These are phyloP conservation scores for Heliconius hewitsoni DNA, from an alignment of 1,140 invertebrate genomes.

Conservation along the genomic window DNA sequence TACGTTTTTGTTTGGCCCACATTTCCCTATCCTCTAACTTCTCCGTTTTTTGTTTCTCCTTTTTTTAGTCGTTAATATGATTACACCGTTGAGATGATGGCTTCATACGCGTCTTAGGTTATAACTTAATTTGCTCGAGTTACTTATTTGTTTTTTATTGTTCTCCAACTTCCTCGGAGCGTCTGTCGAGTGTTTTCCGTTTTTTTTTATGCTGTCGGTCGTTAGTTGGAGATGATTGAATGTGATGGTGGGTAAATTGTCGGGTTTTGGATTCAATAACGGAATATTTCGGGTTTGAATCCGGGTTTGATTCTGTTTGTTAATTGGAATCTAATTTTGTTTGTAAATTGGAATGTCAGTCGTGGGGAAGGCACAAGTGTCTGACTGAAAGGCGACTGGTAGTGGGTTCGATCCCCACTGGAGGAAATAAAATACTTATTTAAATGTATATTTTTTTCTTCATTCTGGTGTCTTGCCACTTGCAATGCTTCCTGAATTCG, in stretches of 20 bases:
- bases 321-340: slow-evolving; percentile 59
- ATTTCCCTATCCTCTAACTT: slow-evolving; percentile 81
- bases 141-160: slow-evolving; percentile 80
- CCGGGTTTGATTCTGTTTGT: slow-evolving; percentile 53
- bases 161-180: slow-evolving; percentile 76
- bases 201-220: slow-evolving; percentile 63
- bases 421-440: too few species aligned
- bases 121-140: slow-evolving; percentile 80
- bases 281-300: slow-evolving; percentile 57
- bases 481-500: too few species aligned
- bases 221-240: slow-evolving; percentile 76
- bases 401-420: too few species aligned
- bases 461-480: too few species aligned
- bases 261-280: slow-evolving; percentile 43
- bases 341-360: slow-evolving; percentile 38
- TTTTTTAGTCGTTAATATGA: slow-evolving; percentile 81
- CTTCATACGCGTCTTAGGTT: slow-evolving; percentile 81
- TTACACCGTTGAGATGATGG: slow-evolving; percentile 80
- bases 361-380: too few species aligned
- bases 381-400: too few species aligned
- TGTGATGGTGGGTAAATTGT: slow-evolving; percentile 73
- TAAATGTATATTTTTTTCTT: too few species aligned
- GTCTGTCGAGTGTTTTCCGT: slow-evolving; percentile 59
- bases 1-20: slow-evolving; percentile 81
- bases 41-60: slow-evolving; percentile 77